A percentile compares a stretch with the other conserved stretches of the same genome.
Conservation (phyloP, 2,797 vertebrate species). For the Lycodopsis pacificus region DNA sequence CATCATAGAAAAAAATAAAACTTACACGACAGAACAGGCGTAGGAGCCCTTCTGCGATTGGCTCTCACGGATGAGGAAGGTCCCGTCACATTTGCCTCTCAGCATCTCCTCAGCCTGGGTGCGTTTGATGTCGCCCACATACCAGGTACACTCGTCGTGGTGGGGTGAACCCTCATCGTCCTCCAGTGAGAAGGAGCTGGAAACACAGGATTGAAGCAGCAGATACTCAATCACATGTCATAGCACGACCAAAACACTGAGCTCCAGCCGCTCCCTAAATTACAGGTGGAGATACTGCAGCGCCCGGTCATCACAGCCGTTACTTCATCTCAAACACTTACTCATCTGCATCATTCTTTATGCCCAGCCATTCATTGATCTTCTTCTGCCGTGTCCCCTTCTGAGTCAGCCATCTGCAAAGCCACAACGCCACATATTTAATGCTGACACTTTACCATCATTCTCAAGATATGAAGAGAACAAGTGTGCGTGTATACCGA, state of each 20-base stretch:
- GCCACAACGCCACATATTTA: conserved; percentile 18
- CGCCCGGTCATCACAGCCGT: neutral
- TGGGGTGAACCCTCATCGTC: conserved; percentile 88
- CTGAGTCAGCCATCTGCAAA: conserved; percentile 96
- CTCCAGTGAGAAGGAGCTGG: conserved; percentile 90
- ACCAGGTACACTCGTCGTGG: conserved; percentile 93
- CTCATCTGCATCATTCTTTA: conserved; percentile 96
- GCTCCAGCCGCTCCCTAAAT: conserved; percentile 12
- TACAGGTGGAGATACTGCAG: neutral
- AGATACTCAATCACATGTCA: neutral
- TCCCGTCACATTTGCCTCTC: conserved; percentile 89
- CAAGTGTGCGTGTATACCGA: neutral
- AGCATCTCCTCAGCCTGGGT: conserved; percentile 93
- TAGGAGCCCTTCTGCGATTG: conserved; percentile 93
- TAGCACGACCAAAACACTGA: neutral
- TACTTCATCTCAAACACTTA: conserved; percentile 81
- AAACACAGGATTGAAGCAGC: neutral
- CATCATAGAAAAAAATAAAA: conserved; percentile 38
- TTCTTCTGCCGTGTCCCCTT: conserved; percentile 97
- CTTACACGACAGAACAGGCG: conserved; percentile 95
- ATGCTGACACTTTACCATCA: conserved; percentile 2
- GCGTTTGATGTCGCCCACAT: conserved; percentile 94
- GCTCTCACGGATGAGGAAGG: conserved; percentile 95
- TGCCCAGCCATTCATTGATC: conserved; percentile 98
- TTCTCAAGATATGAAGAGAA: neutral